Percentiles rank a stretch among this genome's conserved stretches.
Conservation (phyloP, 2,888 invertebrate genomes). For the Drosophila eohydei region DNA sequence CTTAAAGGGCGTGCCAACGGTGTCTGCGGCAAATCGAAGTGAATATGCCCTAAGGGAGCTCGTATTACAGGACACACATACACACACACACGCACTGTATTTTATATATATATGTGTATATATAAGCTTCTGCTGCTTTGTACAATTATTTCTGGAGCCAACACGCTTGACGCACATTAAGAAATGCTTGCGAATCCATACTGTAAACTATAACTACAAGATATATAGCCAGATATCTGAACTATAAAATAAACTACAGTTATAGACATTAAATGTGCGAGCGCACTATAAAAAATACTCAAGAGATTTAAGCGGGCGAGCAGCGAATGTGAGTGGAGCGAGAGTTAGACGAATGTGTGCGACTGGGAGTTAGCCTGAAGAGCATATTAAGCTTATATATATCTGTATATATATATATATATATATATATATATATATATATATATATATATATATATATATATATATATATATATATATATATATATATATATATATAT, state of each 20-base stretch:
- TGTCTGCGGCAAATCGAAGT: slow-evolving; percentile 53
- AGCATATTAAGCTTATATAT: not conserved
- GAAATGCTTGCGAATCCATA: not conserved
- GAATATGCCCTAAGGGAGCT: slow-evolving; percentile 42
- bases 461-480: too few relatives aligned
- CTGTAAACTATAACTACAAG: not conserved
- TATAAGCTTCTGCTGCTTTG: not conserved
- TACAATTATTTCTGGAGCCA: not conserved
- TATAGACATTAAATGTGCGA: not conserved
- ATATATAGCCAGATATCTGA: slow-evolving; percentile 1
- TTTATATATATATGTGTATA: not conserved
- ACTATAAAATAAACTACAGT: not conserved
- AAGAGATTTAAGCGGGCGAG: not conserved
- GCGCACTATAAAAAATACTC: too few relatives aligned
- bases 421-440: too few relatives aligned
- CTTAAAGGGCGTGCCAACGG: slow-evolving; percentile 55
- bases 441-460: too few relatives aligned
- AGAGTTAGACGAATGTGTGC: too few relatives aligned
- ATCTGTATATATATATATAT: too few relatives aligned
- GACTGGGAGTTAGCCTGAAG: not conserved
- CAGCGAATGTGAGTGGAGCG: not conserved
- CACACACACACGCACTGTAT: not conserved
- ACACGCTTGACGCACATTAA: not conserved
- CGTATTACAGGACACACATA: slow-evolving; percentile 3
- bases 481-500: too few relatives aligned